Conservation (phyloP, 1,140 invertebrate species). For the Laodelphax striatellus region DNA sequence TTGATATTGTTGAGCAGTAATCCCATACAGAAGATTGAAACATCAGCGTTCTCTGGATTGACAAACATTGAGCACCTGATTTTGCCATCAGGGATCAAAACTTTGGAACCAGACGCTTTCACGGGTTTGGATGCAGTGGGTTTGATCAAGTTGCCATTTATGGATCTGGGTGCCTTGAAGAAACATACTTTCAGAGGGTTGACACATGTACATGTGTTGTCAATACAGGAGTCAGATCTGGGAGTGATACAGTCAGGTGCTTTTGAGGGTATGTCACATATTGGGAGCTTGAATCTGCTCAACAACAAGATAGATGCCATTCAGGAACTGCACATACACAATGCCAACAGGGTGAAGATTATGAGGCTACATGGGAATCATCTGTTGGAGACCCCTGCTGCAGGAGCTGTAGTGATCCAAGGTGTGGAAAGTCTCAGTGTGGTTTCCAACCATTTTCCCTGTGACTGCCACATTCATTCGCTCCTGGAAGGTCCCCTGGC, state of each 20-base stretch:
- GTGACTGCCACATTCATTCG: slow-evolving; percentile 66
- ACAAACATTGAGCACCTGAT: slow-evolving; percentile 63
- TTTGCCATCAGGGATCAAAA: slow-evolving; percentile 60
- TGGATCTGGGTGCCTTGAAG: slow-evolving; percentile 58
- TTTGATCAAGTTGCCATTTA: slow-evolving; percentile 61
- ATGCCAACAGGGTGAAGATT: slow-evolving; percentile 51
- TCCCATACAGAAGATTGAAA: slow-evolving; percentile 57
- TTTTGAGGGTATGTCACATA: slow-evolving; percentile 54
- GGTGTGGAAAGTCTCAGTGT: slow-evolving; percentile 53
- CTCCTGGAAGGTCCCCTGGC: slow-evolving; percentile 59
- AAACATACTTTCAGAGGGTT: slow-evolving; percentile 63
- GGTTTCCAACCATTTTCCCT: slow-evolving; percentile 67
- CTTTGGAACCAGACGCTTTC: slow-evolving; percentile 65
- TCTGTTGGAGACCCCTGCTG: slow-evolving; percentile 56
- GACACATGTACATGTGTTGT: slow-evolving; percentile 54
- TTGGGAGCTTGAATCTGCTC: slow-evolving; percentile 56
- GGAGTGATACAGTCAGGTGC: slow-evolving; percentile 56
- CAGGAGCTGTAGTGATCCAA: slow-evolving; percentile 46
- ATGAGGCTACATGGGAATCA: slow-evolving; percentile 69
- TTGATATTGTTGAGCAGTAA: slow-evolving; percentile 63
- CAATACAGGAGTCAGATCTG: slow-evolving; percentile 67
- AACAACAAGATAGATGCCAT: slow-evolving; percentile 76
- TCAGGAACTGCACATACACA: slow-evolving; percentile 52
- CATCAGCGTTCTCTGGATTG: slow-evolving; percentile 65
- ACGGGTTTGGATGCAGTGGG: slow-evolving; percentile 65